Base-by-base conservation (phyloP, 2,888 invertebrate species). In the Agrotis segetum region DNA sequence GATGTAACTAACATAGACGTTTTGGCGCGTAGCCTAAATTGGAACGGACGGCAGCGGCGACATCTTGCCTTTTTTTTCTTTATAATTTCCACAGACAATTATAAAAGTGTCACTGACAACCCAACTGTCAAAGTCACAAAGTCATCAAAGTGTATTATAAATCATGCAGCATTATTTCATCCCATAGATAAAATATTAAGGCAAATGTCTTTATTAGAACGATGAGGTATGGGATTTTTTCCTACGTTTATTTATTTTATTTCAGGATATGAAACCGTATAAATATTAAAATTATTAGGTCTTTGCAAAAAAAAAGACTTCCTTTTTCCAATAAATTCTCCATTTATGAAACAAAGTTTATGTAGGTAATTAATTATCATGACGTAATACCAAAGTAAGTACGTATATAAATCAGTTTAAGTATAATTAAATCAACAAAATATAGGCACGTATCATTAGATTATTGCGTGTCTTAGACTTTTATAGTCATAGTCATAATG, bases 361-460 rank as follows among this genome's bases (percentile, higher is more conserved):
- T 29, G 29, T 34, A 34, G 34, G 40, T 40, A 5, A 46, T 67
- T 29, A 21, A 1, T 19, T 34, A 44, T 21, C 16, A 21, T 13
- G 40, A 7, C 21, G 34, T 61, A 0, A 17, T 5, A 17, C n/a
- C 11, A 62, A 56, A 40, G 40, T 34, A 34, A 34, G 34, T 40
- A 40, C 11, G 11, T 40, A 1, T 40, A 40, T 40, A 2, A 40
- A 40, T 40, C 40, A 40, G 40, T 40, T 40, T 40, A 11, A 40
- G 40, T 40, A 40, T 40, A 40, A 40, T 50, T 47, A 21, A 47
- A 52, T 76, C 52, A 67, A 52, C 9, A 56, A 53, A 19, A n/a
- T 64, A 65, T 24, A 56, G 29, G n/a, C 29, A 80, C 19, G 16
- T 59, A 68, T 56, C 29, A 64, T 64, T 34, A 81, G 3, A 52